Conservation (phyloP, 2,888 invertebrate genomes). For the Helobdella robusta region DNA sequence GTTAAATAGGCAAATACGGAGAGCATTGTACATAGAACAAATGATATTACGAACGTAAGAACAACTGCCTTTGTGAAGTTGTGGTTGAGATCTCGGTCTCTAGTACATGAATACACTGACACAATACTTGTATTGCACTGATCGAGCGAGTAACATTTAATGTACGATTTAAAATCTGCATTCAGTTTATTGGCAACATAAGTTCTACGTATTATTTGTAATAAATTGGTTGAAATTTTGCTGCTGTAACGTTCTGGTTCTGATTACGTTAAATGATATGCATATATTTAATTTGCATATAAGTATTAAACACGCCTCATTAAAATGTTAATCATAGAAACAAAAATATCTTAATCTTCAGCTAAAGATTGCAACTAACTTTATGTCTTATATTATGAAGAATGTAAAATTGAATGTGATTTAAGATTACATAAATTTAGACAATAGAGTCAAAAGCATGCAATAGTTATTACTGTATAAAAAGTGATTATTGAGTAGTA, state of each 20-base stretch:
- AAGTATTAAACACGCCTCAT: neutral
- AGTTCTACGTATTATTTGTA: neutral
- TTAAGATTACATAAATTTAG: too few relatives aligned
- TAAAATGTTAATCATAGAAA: neutral
- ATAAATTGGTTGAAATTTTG: too few relatives aligned
- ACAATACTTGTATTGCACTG: constrained; percentile 59
- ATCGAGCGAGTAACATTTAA: constrained; percentile 25
- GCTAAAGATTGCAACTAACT: too few relatives aligned
- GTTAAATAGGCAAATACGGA: constrained; percentile 56
- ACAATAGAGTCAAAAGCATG: too few relatives aligned
- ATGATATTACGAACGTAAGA: constrained; percentile 52
- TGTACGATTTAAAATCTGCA: neutral
- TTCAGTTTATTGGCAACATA: neutral
- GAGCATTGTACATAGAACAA: constrained; percentile 47
- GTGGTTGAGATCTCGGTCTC: constrained; percentile 51
- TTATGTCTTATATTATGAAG: too few relatives aligned
- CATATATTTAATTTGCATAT: neutral
- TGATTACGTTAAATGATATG: neutral
- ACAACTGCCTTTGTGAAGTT: constrained; percentile 52
- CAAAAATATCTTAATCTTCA: neutral
- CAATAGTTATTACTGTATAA: too few relatives aligned
- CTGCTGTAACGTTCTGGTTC: too few relatives aligned
- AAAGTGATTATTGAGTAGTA: too few relatives aligned
- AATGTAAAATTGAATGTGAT: too few relatives aligned
- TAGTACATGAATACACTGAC: constrained; percentile 58